Evolutionary conservation across 2,113 vertebrate genomes (phyloP), one percentile per base, ranked within the genome.

Genomic region (Balaeniceps rex): DNA sequence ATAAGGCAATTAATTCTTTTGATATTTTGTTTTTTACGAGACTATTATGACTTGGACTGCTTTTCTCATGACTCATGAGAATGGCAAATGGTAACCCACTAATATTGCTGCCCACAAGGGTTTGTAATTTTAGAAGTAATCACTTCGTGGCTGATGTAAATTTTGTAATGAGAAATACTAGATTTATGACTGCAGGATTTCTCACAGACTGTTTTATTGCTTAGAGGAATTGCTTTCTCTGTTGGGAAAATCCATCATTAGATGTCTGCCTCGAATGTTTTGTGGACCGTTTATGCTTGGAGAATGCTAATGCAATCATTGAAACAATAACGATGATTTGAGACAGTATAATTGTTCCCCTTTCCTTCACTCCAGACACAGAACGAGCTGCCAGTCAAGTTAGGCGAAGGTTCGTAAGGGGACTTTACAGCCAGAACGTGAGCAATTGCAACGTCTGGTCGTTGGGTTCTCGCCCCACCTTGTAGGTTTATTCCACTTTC

Each of bases 131-230:
- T 87, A 96, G 90, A 87, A 94, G 75, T 84, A 92, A 95, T 97
- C 89, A 80, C 61, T 95, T 97, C 0, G 40, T 95, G 76, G 86
- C 69, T 88, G 94, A 97, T 96, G 78, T 94, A 97, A 94, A 96
- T 89, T 93, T 96, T 96, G 72, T 97, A 96, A 96, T 97, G 96
- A 94, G 79, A 97, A 97, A 95, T 88, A 96, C 95, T 94, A 92
- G 94, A 97, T 97, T 94, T 96, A 94, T 97, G 92, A 87, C 77
- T 92, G 95, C 81, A 91, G 65, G 81, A 90, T 92, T 97, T 97
- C 90, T 97, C 74, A 69, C 57, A 94, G 92, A 95, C 88, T 97
- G 66, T 87, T 97, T 97, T 95, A 96, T 97, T 97, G 85, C 85
- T 97, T 91, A 91, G 93, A 96, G 83, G 87, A 97, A 94, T 97